These are phyloP conservation scores for Ariolimax columbianus DNA, from an alignment of 2,888 invertebrate species.

Conservation along the genomic window DNA sequence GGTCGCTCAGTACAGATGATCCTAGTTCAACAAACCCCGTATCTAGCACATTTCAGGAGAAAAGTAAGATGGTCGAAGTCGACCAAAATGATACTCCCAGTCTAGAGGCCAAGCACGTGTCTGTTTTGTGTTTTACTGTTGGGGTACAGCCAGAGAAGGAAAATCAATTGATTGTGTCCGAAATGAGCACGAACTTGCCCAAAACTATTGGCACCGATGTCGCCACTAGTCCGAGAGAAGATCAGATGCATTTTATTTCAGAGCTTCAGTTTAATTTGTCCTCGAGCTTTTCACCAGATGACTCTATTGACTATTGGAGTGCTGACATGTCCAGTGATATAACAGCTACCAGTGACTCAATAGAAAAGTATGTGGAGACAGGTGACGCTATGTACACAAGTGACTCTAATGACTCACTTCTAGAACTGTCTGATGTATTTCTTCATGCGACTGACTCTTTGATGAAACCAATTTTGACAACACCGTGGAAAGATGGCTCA, in stretches of 20 bases:
- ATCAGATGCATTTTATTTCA: background rate
- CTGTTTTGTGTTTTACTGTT: background rate
- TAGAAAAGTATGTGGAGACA: slow-evolving; percentile 33
- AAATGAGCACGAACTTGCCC: slow-evolving; percentile 23
- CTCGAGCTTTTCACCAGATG: background rate
- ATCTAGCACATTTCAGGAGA: background rate
- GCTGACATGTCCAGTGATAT: slow-evolving; percentile 36
- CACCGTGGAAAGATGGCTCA: background rate
- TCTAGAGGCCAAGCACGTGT: slow-evolving; percentile 17
- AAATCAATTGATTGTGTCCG: slow-evolving; percentile 6
- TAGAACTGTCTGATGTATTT: background rate
- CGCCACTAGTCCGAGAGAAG: background rate
- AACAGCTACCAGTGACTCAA: slow-evolving; percentile 18
- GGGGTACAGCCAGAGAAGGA: background rate
- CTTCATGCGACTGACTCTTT: background rate
- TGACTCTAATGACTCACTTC: slow-evolving; percentile 9
- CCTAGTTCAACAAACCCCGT: background rate
- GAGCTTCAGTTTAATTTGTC: background rate
- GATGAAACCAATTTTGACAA: background rate
- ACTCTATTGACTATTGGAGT: slow-evolving; percentile 21
- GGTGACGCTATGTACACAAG: slow-evolving; percentile 33
- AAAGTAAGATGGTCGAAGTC: slow-evolving; percentile 29
- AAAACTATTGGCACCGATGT: slow-evolving; percentile 33
- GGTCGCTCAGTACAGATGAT: background rate
- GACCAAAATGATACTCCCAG: slow-evolving; percentile 9